Base-by-base conservation (phyloP, 2,113 vertebrate genomes). In the Micronisus gabar region DNA sequence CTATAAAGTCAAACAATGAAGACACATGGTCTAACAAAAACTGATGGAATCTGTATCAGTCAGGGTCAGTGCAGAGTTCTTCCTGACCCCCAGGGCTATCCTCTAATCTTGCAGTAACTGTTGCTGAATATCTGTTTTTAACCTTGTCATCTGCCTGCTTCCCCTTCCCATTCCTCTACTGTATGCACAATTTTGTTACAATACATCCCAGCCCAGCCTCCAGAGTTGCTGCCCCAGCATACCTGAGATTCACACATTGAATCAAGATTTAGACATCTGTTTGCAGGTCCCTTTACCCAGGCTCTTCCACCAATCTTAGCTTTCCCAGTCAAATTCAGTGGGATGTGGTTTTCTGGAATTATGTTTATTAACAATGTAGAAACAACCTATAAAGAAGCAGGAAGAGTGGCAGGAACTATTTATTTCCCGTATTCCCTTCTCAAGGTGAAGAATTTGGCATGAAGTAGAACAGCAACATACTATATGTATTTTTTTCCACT, bases 171-270 rank as follows among this genome's bases (percentile, higher is more conserved):
- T 34, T 76, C 45, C 26, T 59, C 43, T 47, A 29, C 11, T 43
- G 7, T 5, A 32, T 5, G 36, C 20, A 18, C 26, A 12, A 14
- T 47, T 82, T 47, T n/a, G 72, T 41, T 32, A 23, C 22, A 36
- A 29, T 7, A 32, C 9, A 70, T 34, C 62, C 67, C 72, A 81
- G 7, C 6, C 25, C 55, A 71, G 26, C 3, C 56, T 47, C 84
- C 52, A 52, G 40, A 66, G 6, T 5, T 48, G 26, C 38, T 16
- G 43, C 19, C 63, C n/a, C 76, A 59, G 53, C 94, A 48, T 97
- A 99, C 99, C 99, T 99, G 98, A 43, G 99, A 99, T 95, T 99
- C 99, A 66, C 99, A 99, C 99, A 99, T 99, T 6, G 96, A 98
- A 13, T 99, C 98, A 1, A 99, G 98, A 23, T 78, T 85, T 0